Conservation (phyloP, 2,888 invertebrate genomes). For the Steinernema carpocapsae region DNA sequence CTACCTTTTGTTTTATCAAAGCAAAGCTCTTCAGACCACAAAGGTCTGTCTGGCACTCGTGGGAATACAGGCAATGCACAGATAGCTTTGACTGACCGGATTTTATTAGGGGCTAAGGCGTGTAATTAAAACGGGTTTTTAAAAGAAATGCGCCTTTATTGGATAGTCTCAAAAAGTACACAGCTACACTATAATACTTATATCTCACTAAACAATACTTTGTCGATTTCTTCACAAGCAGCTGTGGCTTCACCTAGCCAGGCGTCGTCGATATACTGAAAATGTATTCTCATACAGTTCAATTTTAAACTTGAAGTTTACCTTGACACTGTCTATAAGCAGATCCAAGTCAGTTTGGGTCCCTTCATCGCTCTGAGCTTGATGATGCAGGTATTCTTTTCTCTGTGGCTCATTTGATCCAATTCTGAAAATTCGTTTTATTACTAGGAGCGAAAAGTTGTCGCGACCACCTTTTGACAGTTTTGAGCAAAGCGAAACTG, state of each 20-base stretch:
- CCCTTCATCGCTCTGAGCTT: constrained; percentile 44
- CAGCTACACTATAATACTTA: too few species aligned
- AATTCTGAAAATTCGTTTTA: constrained; percentile 21
- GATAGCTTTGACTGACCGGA: too few species aligned
- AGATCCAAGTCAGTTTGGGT: constrained; percentile 46
- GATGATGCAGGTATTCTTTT: background rate
- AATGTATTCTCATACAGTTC: background rate
- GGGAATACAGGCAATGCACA: too few species aligned
- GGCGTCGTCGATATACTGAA: constrained; percentile 50
- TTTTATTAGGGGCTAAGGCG: too few species aligned
- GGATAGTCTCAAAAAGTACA: too few species aligned
- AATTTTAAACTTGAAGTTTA: background rate
- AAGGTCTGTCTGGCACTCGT: too few species aligned
- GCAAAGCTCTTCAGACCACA: too few species aligned
- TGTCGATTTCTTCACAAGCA: constrained; percentile 58
- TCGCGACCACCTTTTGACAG: constrained; percentile 30
- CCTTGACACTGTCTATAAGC: constrained; percentile 41
- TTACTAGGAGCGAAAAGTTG: too few species aligned
- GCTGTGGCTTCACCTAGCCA: constrained; percentile 57
- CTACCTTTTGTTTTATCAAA: constrained; percentile 5
- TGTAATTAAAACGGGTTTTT: too few species aligned
- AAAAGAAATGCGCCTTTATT: too few species aligned
- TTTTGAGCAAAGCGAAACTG: too few species aligned
- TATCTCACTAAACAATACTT: constrained; percentile 50
- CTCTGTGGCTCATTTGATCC: constrained; percentile 48